These are phyloP conservation scores for Beroe forskalii DNA, from an alignment of 37 sponge, comb jelly and placozoan species.

Conservation along the genomic window DNA sequence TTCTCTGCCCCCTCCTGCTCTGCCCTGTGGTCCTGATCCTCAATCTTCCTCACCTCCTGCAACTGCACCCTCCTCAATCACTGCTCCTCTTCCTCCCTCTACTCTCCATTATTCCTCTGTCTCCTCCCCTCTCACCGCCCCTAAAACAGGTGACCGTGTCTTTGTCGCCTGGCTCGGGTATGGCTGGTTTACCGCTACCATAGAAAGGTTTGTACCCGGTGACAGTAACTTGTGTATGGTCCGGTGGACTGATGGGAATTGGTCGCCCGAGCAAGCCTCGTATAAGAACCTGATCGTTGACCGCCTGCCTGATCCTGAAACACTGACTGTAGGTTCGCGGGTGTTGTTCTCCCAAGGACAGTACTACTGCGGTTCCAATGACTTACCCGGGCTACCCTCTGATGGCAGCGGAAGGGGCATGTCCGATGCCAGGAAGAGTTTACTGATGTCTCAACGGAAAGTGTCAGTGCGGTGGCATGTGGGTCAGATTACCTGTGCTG, in stretches of 20 bases:
- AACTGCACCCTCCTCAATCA: too few relatives aligned
- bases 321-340: neutral
- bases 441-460: neutral
- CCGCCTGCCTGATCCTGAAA: neutral
- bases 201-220: neutral
- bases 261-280: conserved; percentile 8
- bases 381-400: neutral
- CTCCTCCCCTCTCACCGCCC: too few relatives aligned
- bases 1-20: too few relatives aligned
- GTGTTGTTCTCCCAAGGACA: conserved; percentile 36
- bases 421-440: neutral
- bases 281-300: neutral
- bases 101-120: too few relatives aligned
- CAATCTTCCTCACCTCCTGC: too few relatives aligned
- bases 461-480: conserved; percentile 40
- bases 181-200: conserved; percentile 43
- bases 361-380: neutral
- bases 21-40: too few relatives aligned
- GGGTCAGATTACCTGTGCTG: neutral
- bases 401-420: neutral
- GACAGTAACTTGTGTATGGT: conserved; percentile 28
- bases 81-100: too few relatives aligned
- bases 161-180: conserved; percentile 10
- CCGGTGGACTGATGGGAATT: conserved; percentile 43
- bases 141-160: neutral